Conservation (phyloP, 2,113 vertebrate genomes). For the Mastomys natalensis region DNA sequence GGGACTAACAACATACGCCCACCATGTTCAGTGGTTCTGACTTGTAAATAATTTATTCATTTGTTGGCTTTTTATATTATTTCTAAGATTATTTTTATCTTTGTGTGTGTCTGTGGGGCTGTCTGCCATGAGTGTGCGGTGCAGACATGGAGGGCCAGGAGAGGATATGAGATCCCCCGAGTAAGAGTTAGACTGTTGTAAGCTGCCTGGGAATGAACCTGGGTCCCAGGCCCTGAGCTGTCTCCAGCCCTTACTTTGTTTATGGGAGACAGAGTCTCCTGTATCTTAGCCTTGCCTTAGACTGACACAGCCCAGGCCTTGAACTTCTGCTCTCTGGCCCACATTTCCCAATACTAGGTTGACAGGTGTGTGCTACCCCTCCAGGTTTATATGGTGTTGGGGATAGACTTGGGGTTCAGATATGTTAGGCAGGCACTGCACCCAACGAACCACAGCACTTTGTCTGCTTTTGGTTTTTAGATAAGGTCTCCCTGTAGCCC, state of each 20-base stretch:
- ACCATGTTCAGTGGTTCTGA: neutral
- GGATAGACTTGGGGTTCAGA: neutral
- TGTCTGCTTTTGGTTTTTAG: neutral
- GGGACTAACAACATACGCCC: neutral
- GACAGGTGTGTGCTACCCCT: neutral
- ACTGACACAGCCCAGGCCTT: neutral
- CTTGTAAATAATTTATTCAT: neutral
- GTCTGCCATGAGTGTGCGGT: neutral
- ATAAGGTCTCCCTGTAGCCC: neutral
- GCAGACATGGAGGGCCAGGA: neutral
- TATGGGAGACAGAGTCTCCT: neutral
- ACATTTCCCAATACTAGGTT: neutral
- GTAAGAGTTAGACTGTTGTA: neutral
- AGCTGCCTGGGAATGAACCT: neutral
- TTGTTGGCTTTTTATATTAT: neutral
- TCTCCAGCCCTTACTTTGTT: neutral
- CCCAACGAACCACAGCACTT: neutral
- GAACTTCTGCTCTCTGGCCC: neutral
- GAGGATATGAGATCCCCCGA: too few relatives aligned
- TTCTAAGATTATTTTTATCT: neutral
- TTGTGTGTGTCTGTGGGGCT: too few relatives aligned
- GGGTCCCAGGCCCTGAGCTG: neutral
- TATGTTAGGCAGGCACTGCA: neutral
- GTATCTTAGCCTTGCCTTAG: neutral
- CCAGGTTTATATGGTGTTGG: neutral